A percentile compares a stretch with the other conserved stretches of the same genome.
phyloP scores from a whole-genome alignment of 2,888 invertebrate species.

The Ochlodes sylvanus region DNA sequence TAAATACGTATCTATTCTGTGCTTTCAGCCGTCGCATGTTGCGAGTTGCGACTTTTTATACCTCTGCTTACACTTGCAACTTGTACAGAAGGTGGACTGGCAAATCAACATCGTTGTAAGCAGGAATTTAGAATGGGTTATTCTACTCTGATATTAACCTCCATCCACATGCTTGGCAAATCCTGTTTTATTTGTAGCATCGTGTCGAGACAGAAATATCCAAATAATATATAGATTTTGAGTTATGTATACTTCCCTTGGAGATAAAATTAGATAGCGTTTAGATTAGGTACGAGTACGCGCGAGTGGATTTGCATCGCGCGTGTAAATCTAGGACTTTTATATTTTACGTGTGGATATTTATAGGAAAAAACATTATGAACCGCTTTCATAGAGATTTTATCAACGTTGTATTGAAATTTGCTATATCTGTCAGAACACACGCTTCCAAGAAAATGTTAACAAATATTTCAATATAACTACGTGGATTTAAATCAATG shows the following conservation, averaged over 20 bases:
- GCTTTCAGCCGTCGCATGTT: no score
- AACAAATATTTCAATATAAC: no score
- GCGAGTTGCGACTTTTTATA: no score
- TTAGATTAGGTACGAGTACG: conserved; percentile 48
- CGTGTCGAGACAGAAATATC: conserved; percentile 64
- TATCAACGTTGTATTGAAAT: background rate
- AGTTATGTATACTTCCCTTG: conserved; percentile 71
- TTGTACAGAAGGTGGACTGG: no score
- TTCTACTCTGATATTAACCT: conserved; percentile 19
- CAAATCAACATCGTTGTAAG: background rate
- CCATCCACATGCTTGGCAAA: conserved; percentile 44
- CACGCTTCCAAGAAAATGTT: background rate
- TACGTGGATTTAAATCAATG: no score
- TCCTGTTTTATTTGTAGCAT: conserved; percentile 57
- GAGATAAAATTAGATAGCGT: conserved; percentile 69
- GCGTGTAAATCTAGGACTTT: conserved; percentile 51
- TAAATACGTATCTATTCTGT: no score
- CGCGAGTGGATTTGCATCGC: conserved; percentile 53
- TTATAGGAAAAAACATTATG: background rate
- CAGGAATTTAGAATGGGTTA: background rate
- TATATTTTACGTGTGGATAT: conserved; percentile 18
- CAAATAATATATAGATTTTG: conserved; percentile 70
- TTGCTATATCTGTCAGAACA: background rate
- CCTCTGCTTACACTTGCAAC: no score
- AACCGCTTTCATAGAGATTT: background rate